Evolutionary conservation across 2,113 vertebrate genomes (phyloP), one percentile per base, ranked within the genome.

Genomic region (Nymphicus hollandicus): DNA sequence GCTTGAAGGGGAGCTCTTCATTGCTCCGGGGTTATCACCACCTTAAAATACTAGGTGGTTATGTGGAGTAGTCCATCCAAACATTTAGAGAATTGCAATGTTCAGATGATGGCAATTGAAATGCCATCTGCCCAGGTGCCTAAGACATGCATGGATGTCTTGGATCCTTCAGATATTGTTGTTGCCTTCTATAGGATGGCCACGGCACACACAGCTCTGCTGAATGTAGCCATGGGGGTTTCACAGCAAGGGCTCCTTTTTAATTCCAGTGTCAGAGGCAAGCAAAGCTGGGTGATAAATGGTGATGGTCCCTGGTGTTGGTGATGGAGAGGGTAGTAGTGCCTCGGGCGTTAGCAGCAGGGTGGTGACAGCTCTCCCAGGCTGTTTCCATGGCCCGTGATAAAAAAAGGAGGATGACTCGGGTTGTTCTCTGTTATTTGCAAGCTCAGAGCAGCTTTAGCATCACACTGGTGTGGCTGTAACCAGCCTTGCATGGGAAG

Each of bases 401-500:
- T 60, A 35, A 35, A 61, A 83, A 78, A 55, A 55, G 4, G 39
- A 77, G 31, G 37, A 52, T 1, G 0, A 16, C 10, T 60, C 4
- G 1, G 43, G 24, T 31, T 72, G 33, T 82, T 71, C n/a, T 71
- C 17, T 2, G 0, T 23, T 31, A 10, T 39, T 55, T 44, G 31
- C n/a, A 46, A 83, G 46, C 71, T 77, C 13, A 31, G 55, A 73
- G 65, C 49, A 80, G 19, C 71, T 80, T 85, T 22, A 79, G 39
- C 27, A 27, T 37, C 4, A 1, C 4, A 2, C 20, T 1, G 0
- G 0, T 0, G 0, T 80, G 79, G 19, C 63, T 69, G 50, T 70
- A 71, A 58, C 24, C 10, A 10, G 25, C 31, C 18, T 81, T 4
- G 0, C 0, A 0, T 39, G 65, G 55, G 23, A 81, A 47, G 11